Percentiles rank a stretch among this genome's conserved stretches.
Evolutionary conservation across 2,797 vertebrate genomes (phyloP).

Genomic region (Streptopelia turtur): DNA sequence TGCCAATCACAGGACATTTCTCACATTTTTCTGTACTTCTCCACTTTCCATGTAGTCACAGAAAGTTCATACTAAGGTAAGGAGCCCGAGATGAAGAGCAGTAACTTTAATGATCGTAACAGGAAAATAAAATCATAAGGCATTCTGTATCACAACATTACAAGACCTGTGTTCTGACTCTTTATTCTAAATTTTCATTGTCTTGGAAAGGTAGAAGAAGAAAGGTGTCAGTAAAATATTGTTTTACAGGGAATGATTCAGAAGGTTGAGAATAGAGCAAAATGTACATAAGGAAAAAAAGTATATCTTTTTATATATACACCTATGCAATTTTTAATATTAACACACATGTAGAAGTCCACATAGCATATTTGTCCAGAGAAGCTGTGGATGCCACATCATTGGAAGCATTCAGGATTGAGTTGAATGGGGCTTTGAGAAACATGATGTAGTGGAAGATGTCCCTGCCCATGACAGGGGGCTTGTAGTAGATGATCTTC

Average conservation of each 20-base stretch:
- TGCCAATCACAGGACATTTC: not conserved
- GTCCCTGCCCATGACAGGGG: not conserved
- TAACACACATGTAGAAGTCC: not conserved
- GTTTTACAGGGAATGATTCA: not conserved
- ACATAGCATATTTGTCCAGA: not conserved
- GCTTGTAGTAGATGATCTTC: not conserved
- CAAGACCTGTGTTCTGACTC: not conserved
- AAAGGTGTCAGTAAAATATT: not conserved
- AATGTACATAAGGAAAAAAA: not conserved
- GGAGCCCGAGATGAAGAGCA: not conserved
- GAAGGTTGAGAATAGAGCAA: not conserved
- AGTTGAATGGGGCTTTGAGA: not conserved
- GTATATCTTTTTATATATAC: not conserved
- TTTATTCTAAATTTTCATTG: not conserved
- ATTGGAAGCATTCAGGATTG: not conserved
- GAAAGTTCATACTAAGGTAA: not conserved
- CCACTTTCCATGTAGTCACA: not conserved
- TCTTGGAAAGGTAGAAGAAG: not conserved
- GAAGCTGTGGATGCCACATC: not conserved
- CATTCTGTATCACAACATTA: not conserved
- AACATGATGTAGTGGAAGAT: not conserved
- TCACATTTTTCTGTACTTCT: not conserved
- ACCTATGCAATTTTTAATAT: not conserved
- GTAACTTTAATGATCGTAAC: not conserved
- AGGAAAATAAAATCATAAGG: not conserved